Evolutionary conservation across 2,113 vertebrate genomes (phyloP), one percentile per base, ranked within the genome.

Genomic region (Corythoichthys haematopterus): DNA sequence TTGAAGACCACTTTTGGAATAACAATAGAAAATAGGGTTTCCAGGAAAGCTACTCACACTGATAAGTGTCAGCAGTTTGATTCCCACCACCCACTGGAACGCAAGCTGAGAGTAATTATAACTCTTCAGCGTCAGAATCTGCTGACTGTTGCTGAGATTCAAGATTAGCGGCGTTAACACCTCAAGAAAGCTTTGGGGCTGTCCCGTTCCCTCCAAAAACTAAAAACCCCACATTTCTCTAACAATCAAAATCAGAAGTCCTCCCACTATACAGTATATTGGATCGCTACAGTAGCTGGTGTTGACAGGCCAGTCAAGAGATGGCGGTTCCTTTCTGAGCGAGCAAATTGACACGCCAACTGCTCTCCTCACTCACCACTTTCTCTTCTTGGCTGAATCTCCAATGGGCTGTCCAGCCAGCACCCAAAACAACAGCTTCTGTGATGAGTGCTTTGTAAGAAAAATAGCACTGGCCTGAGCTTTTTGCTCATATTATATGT

Each of bases 91-190:
- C 80, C 78, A 81, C 78, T 52, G 55, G 60, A 72, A 77, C 70
- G 65, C 73, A 85, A 77, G 71, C 80, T 80, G 76, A 59, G 71
- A 85, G 76, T 81, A 81, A 85, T 81, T 81, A 81, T 83, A 78
- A 72, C 76, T 80, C 71, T 70, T 72, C 74, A 72, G 72, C 71
- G 58, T 73, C 74, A 69, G 72, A 78, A 80, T 69, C 68, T 67
- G 72, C 62, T 43, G 50, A 68, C 77, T 46, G 45, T 64, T 13
- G 60, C 72, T 72, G 77, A 70, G 65, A 71, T 16, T 10, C 2
- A 74, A 74, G 64, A 69, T 55, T 67, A 75, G 73, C 20, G 63
- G 15, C 1, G 16, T 66, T 64, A 65, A 72, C 69, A 70, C 77
- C 50, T 74, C 55, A 13, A 48, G 57, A 62, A 79, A 72, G 69